Conservation (phyloP, 1,140 invertebrate species). For the Dolichoris vasculosae region DNA sequence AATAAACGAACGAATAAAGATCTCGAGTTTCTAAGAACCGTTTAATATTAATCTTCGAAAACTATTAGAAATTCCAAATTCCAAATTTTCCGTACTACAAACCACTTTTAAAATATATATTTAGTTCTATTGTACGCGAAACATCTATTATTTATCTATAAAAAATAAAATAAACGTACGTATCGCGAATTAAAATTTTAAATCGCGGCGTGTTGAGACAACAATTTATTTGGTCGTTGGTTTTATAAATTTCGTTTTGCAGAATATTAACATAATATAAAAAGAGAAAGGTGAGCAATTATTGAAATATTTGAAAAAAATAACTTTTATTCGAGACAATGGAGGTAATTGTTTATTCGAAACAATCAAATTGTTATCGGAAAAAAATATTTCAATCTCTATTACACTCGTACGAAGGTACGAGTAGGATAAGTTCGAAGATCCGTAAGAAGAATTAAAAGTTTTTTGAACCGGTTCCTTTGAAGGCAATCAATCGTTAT, state of each 20-base stretch:
- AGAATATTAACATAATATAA: neutral
- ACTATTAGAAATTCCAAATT: no score
- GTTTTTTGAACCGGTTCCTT: conserved; percentile 6
- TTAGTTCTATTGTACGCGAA: no score
- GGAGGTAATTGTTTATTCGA: neutral
- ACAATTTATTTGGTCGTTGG: no score
- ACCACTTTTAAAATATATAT: no score
- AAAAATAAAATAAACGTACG: no score
- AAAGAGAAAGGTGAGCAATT: neutral
- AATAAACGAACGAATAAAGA: no score
- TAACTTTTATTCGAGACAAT: neutral
- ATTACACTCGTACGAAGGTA: neutral
- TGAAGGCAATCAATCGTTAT: conserved; percentile 30
- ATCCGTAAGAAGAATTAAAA: conserved; percentile 33
- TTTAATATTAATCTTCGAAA: no score
- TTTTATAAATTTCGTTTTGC: neutral
- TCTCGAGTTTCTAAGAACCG: no score
- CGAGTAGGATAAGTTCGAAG: neutral
- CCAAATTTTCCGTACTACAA: no score
- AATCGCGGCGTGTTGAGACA: no score
- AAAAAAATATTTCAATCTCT: conserved; percentile 18
- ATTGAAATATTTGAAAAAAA: neutral
- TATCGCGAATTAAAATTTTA: no score
- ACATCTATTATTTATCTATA: no score
- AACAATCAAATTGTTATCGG: neutral